A percentile compares a stretch with the other conserved stretches of the same genome.
phyloP scores from a whole-genome alignment of 1,140 invertebrate species.

The Nebria ingens region DNA sequence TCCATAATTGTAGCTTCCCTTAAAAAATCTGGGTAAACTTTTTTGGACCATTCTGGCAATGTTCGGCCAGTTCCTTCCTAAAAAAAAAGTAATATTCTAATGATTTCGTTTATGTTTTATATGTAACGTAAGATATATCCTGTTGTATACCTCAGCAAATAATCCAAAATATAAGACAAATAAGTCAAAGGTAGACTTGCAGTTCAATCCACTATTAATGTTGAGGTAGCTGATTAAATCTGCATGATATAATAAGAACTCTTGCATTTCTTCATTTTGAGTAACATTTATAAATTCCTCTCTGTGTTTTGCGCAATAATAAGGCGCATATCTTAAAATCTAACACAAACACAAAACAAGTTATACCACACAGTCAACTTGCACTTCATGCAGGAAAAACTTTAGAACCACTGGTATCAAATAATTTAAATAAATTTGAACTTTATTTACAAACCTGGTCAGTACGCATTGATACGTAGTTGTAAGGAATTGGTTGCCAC shows the following conservation, averaged over 20 bases:
- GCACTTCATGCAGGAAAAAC: too few species aligned
- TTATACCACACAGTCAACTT: too few species aligned
- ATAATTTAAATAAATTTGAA: too few species aligned
- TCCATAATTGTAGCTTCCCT: not conserved
- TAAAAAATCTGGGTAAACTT: conserved; percentile 6
- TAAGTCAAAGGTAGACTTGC: not conserved
- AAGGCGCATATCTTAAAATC: not conserved
- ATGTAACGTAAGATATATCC: too few species aligned
- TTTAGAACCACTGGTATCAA: too few species aligned
- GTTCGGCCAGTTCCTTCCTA: not conserved
- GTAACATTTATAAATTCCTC: not conserved
- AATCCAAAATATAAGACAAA: not conserved
- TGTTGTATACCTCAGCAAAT: not conserved
- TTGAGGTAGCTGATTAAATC: not conserved
- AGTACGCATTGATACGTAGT: conserved; percentile 24
- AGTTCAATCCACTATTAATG: not conserved
- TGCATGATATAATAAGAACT: not conserved
- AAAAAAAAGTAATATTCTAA: not conserved
- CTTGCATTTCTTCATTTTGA: not conserved
- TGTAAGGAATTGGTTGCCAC: conserved; percentile 42
- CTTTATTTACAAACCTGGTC: too few species aligned
- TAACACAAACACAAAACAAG: too few species aligned
- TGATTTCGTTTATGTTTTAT: too few species aligned
- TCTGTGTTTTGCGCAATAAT: not conserved
- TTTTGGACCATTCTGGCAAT: conserved; percentile 4